Evolutionary conservation across 2,888 invertebrate genomes (phyloP), one percentile per base, ranked within the genome.

Genomic region (Ephialtes manifestator): DNA sequence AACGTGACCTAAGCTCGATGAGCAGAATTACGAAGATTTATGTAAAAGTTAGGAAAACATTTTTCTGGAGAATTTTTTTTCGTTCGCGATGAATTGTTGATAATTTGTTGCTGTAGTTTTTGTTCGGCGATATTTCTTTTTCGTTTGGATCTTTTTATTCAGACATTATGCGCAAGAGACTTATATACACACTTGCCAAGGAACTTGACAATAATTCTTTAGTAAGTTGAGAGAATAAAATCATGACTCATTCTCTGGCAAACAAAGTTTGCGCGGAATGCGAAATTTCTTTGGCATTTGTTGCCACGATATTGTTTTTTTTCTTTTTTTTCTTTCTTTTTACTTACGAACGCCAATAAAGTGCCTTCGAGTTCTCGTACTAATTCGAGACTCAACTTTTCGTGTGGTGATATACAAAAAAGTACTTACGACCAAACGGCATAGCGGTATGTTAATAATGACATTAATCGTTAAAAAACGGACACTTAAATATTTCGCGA

Each of bases 351-450:
- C 20, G 58, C 18, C 78, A 31, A n/a, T 20, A 63, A 31, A 83
- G 85, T 85, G 83, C 79, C 83, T 85, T 78, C 43, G 78, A 82
- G 63, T 58, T 39, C 63, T 71, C 55, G 20, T 74, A 18, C 0
- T 39, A 20, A 60, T 70, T 63, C 71, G 75, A 46, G 63, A 74
- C 75, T 82, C 72, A 75, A 7, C 10, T 18, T 85, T 75, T 39
- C 63, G 65, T 70, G 13, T 58, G 70, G 70, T 82, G 74, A 85
- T 79, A 60, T 46, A 78, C n/a, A 20, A 83, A 70, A 24, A 43
- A 74, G 84, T 85, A 85, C 82, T 85, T 79, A 82, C 46, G 35
- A 55, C 35, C 82, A 53, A 55, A 46, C 48, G 68, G 58, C 65
- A 71, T 77, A 46, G 46, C 63, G 68, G 55, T 60, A 81, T 28